Base-by-base conservation (phyloP, 92 coral and sea anemone species). In the Hydrozoanthus gracilis region DNA sequence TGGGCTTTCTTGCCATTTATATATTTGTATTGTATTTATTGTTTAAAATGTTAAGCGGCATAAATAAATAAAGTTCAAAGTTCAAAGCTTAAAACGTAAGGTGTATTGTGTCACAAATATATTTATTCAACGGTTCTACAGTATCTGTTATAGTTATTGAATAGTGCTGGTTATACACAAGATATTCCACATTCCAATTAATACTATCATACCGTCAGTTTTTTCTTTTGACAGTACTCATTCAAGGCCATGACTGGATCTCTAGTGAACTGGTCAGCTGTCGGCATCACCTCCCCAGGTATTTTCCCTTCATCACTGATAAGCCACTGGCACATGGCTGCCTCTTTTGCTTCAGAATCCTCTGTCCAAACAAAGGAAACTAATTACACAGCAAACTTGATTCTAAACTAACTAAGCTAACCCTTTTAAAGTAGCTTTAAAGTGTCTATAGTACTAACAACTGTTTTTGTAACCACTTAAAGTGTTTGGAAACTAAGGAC, bases 221-320 rank as follows among this genome's bases (percentile, higher is more conserved):
- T 95, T 79, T 91, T 93, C 16, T 85, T 82, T 77, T 95, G 98
- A 50, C 98, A 93, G 83, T 88, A 93, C 82, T 95, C 98, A 88
- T 95, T 95, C 17, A 95, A 67, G n/a, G 92, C 80, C 92, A 88
- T 91, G 50, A 95, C 88, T 1, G 98, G 98, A 80, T 95, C 96
- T 44, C 90, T 94, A 54, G 68, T 85, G 13, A 90, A 88, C 6
- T 88, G 72, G 46, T 82, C 87, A 55, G 92, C 73, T 2, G 78
- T 67, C 8, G 90, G 51, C 3, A 48, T 51, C n/a, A 72, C 48
- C 2, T 72, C 69, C 35, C 52, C 55, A 8, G 71, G 51, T 4
- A 44, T 73, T 18, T 51, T 44, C 12, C 61, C 56, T 0, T 70
- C 73, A 39, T 78, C 73, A 48, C 13, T 67, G 14, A n/a, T 51